phyloP scores from a whole-genome alignment of 2,888 invertebrate species.

The Shargacucullia verbasci region DNA sequence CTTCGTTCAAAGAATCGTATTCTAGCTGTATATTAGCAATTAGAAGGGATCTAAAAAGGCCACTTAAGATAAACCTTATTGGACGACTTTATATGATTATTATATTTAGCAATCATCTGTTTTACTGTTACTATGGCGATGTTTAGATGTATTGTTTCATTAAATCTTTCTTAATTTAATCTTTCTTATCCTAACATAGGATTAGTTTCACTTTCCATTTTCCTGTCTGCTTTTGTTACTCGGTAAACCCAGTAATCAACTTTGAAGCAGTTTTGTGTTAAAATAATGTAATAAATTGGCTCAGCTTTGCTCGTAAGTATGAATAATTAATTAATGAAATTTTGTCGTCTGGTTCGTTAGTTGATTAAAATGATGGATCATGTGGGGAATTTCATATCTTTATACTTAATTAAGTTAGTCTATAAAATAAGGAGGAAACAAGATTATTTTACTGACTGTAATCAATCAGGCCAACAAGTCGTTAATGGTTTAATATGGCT shows the following conservation, averaged over 20 bases:
- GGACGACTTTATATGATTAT: too few relatives aligned
- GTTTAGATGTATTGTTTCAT: too few relatives aligned
- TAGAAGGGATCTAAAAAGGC: too few relatives aligned
- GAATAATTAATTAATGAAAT: slow-evolving; percentile 59
- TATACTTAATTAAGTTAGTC: slow-evolving; percentile 39
- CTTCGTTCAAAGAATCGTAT: too few relatives aligned
- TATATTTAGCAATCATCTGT: too few relatives aligned
- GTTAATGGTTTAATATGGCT: too few relatives aligned
- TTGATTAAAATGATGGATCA: slow-evolving; percentile 56
- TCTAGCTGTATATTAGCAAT: too few relatives aligned
- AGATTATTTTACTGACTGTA: slow-evolving; percentile 16
- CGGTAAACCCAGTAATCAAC: slow-evolving; percentile 21
- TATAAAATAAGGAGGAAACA: slow-evolving; percentile 15
- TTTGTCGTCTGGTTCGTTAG: slow-evolving; percentile 52
- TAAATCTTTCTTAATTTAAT: too few relatives aligned
- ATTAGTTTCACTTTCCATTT: slow-evolving; percentile 1
- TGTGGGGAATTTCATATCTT: slow-evolving; percentile 45
- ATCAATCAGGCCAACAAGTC: too few relatives aligned
- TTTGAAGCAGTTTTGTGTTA: slow-evolving; percentile 39
- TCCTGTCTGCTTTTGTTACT: slow-evolving; percentile 7
- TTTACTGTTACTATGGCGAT: too few relatives aligned
- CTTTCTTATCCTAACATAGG: too few relatives aligned
- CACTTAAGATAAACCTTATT: too few relatives aligned
- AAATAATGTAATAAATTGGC: slow-evolving; percentile 50
- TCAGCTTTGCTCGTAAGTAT: slow-evolving; percentile 48